Evolutionary conservation across 2,113 vertebrate species (phyloP).

Genomic region (Vidua chalybeata): DNA sequence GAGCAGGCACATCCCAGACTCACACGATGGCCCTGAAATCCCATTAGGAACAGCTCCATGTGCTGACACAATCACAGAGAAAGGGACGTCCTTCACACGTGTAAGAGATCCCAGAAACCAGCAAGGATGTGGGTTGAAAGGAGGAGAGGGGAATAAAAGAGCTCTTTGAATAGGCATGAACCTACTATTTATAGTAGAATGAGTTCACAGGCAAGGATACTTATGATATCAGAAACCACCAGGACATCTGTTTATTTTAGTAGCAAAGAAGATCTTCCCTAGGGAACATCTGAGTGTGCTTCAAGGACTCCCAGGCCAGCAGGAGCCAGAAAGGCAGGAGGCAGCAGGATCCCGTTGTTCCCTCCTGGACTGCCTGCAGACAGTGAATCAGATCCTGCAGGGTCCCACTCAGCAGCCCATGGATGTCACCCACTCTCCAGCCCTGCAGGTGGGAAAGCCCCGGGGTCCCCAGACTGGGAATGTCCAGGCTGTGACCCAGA

Average conservation of each 20-base stretch:
- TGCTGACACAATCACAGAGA: background rate
- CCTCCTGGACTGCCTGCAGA: background rate
- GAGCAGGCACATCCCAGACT: background rate
- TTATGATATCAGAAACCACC: conserved; percentile 57
- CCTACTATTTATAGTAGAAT: background rate
- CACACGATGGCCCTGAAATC: background rate
- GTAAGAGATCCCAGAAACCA: background rate
- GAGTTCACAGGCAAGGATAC: conserved; percentile 29
- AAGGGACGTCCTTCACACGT: background rate
- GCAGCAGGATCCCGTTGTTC: background rate
- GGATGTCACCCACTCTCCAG: background rate
- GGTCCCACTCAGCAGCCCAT: background rate
- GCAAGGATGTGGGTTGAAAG: background rate
- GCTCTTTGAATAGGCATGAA: background rate
- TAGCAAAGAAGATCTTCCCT: conserved; percentile 13
- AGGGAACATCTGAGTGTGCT: background rate
- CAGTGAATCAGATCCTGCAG: background rate
- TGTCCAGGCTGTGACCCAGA: background rate
- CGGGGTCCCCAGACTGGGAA: rapidly evolving
- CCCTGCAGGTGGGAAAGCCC: background rate
- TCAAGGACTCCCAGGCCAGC: background rate
- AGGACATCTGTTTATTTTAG: conserved; percentile 44
- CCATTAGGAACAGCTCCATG: background rate
- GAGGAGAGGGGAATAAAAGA: background rate
- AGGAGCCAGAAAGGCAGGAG: background rate